These are phyloP conservation scores for Strongylocentrotus purpuratus DNA, from an alignment of 35 echinoderm and acorn worm genomes.

Conservation along the genomic window DNA sequence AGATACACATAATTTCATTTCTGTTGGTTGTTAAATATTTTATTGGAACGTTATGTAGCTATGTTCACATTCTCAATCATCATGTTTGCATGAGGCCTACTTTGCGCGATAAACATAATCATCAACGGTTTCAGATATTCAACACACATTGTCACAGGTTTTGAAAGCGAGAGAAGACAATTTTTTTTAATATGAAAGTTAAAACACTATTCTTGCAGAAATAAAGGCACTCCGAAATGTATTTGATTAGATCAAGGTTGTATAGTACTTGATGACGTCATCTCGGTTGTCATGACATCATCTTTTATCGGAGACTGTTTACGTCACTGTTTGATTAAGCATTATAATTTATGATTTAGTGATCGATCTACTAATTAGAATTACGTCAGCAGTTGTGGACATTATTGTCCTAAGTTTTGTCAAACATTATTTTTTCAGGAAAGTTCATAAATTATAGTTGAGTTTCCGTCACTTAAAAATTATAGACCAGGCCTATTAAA, in stretches of 20 bases:
- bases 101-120: not conserved
- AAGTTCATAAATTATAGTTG: not conserved
- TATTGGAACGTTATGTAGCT: not conserved
- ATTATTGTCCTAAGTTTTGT: not conserved
- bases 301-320: not conserved
- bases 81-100: not conserved
- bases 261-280: slow-evolving; percentile 35
- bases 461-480: not conserved
- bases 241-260: not conserved
- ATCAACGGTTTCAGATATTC: not conserved
- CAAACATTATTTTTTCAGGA: not conserved
- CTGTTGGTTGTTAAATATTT: not conserved
- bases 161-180: not conserved
- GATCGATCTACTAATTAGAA: not conserved
- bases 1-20: not conserved
- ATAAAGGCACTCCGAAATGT: not conserved
- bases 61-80: not conserved
- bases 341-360: no score
- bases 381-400: not conserved
- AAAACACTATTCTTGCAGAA: not conserved
- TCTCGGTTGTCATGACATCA: not conserved
- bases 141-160: not conserved
- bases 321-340: not conserved
- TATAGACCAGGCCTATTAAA: no score
- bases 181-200: not conserved